Evolutionary conservation across 2,113 vertebrate species (phyloP).

Genomic region (Colaptes auratus): DNA sequence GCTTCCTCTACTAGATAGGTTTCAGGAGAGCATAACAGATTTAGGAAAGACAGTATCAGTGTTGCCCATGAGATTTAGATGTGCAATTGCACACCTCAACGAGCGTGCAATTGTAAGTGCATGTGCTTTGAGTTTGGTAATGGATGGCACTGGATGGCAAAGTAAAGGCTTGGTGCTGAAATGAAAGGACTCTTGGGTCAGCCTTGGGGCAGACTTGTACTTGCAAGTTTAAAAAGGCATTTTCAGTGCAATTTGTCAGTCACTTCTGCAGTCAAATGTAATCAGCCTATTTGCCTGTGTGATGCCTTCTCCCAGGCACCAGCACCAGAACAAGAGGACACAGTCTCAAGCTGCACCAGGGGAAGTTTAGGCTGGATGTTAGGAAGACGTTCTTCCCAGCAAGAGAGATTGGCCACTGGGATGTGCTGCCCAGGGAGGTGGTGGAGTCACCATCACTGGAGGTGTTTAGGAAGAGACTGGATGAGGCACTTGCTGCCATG

Average conservation of each 20-base stretch:
- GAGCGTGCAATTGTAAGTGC: conserved; percentile 38
- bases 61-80: not conserved
- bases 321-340: too few relatives aligned
- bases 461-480: too few relatives aligned
- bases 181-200: conserved; percentile 11
- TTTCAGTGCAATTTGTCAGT: not conserved
- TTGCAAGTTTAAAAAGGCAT: not conserved
- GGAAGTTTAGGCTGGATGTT: too few relatives aligned
- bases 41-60: not conserved
- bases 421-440: too few relatives aligned
- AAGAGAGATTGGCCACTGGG: too few relatives aligned
- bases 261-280: not conserved
- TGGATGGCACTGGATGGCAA: not conserved
- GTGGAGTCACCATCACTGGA: too few relatives aligned
- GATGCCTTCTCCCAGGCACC: not conserved
- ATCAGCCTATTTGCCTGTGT: not conserved
- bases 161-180: conserved; percentile 12
- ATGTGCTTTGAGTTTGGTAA: not conserved
- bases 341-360: too few relatives aligned
- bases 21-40: not conserved
- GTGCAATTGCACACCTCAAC: conserved; percentile 13
- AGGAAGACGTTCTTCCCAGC: too few relatives aligned
- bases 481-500: too few relatives aligned
- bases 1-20: not conserved
- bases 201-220: not conserved